Evolutionary conservation across 2,888 invertebrate species (phyloP), one percentile per base, ranked within the genome.

Genomic region (Caenorhabditis macrosperma): DNA sequence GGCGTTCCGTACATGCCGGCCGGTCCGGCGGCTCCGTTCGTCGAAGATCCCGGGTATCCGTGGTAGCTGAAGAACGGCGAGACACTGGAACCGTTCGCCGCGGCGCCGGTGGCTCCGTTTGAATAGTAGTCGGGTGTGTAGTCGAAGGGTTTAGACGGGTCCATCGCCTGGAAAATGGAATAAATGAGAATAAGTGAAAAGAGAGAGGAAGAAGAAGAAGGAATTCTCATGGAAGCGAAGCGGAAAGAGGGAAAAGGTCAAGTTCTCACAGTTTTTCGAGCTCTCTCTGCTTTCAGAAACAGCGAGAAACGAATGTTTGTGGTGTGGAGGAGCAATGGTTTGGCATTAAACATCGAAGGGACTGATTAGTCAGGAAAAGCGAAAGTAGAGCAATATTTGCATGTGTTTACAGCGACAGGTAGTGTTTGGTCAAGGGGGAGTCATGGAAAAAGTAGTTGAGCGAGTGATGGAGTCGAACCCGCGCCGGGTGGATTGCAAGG

Each of bases 61-160:
- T 22, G 30, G 46, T 66, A 72, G 12, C 22, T 2, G 44, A 67
- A 78, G 54, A 54, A 79, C 1, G 79, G 75, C 5, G 68, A 59
- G 9, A 60, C 57, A 20, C 35, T 69, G 33, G 66, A 20, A 1
- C 57, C 67, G 46, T 35, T 60, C 6, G 61, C 2, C 17, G 61
- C 17, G 17, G 60, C 15, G 17, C 54, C 41, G 9, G 64, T 20
- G 44, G 54, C 2, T 28, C 68, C 7, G 24, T 48, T 20, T 17
- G 54, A 22, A 24, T 68, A 57, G 50, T 69, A 57, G 38, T 57
- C 63, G 38, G 48, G 15, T 4, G 50, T 28, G 50, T 52, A 63
- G 41, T 64, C 64, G 48, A 57, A 63, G n/a, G 69, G 69, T 55
- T 75, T 79, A 12, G 57, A 24, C 54, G 64, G 68, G 63, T 79